Percentiles rank a stretch among this genome's conserved stretches.
Evolutionary conservation across 2,888 invertebrate species (phyloP).

Genomic region (Dione juno): DNA sequence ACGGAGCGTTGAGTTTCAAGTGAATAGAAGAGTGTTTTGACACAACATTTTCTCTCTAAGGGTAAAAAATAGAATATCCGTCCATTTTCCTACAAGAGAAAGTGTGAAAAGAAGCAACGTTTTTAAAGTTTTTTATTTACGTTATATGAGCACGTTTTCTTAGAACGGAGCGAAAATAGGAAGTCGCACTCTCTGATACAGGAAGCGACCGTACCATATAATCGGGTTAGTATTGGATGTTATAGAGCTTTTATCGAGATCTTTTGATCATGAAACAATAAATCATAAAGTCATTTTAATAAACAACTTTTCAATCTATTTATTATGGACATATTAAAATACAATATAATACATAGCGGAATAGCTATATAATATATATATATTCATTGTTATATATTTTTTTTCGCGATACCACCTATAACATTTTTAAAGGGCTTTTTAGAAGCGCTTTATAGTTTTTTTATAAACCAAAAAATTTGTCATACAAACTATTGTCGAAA

Average conservation of each 20-base stretch:
- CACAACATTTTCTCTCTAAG: too few species aligned
- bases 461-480: too few species aligned
- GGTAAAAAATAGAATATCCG: neutral
- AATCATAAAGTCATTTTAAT: neutral
- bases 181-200: constrained; percentile 20
- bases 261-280: constrained; percentile 5
- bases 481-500: too few species aligned
- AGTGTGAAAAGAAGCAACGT: neutral
- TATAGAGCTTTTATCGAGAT: constrained; percentile 12
- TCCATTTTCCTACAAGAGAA: neutral
- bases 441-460: too few species aligned
- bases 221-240: constrained; percentile 24
- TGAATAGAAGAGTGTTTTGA: too few species aligned
- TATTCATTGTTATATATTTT: too few species aligned
- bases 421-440: too few species aligned
- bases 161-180: constrained; percentile 28
- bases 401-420: too few species aligned
- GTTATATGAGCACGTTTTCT: constrained; percentile 2
- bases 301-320: too few species aligned
- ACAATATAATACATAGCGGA: neutral
- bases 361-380: too few species aligned
- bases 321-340: too few species aligned
- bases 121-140: neutral
- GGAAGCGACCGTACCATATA: constrained; percentile 22
- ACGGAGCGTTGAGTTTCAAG: neutral